Conservation (phyloP, 2,113 vertebrate genomes). For the Pseudopodoces humilis region DNA sequence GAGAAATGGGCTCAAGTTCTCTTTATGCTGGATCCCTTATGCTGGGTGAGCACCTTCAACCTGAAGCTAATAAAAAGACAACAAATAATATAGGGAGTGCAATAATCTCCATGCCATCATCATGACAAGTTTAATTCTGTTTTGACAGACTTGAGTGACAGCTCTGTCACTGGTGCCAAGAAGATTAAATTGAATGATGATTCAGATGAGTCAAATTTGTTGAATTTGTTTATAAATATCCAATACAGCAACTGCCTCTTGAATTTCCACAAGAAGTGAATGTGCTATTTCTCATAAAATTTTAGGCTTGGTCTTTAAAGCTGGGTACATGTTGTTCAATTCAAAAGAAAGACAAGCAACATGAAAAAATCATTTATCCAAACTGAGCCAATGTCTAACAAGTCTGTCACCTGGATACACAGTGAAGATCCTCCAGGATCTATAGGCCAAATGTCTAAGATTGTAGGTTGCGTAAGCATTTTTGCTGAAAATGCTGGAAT, state of each 20-base stretch:
- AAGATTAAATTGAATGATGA: neutral
- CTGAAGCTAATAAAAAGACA: neutral
- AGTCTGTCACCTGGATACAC: neutral
- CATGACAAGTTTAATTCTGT: constrained; percentile 1
- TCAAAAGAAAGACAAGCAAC: neutral
- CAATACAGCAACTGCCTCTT: neutral
- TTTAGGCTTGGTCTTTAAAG: neutral
- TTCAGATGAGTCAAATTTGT: neutral
- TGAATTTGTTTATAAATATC: constrained; percentile 32
- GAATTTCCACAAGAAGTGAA: neutral
- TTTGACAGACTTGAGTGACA: constrained; percentile 31
- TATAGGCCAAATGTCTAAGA: neutral
- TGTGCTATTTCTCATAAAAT: neutral
- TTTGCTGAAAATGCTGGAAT: neutral
- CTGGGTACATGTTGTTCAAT: neutral
- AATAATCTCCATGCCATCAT: neutral
- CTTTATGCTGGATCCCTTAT: neutral
- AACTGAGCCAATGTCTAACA: rapidly evolving
- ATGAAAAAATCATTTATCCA: neutral
- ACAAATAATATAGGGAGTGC: neutral
- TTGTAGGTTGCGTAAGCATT: neutral
- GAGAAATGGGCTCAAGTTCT: neutral
- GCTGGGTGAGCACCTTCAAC: neutral
- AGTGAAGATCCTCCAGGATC: neutral
- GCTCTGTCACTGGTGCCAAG: neutral